Conservation (phyloP, 2,888 invertebrate genomes). For the Eupeodes luniger region DNA sequence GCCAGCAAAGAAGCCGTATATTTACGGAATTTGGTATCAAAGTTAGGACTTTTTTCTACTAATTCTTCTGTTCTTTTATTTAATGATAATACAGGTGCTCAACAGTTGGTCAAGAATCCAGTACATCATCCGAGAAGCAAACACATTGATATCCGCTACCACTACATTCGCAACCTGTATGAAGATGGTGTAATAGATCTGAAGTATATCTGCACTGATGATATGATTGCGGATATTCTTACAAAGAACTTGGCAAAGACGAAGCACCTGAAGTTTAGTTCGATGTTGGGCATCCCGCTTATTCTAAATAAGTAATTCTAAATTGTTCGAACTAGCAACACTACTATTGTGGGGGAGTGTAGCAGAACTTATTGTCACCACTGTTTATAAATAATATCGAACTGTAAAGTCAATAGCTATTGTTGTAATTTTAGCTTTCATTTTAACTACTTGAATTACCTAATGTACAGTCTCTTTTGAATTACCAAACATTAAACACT, state of each 20-base stretch:
- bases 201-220: no score
- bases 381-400: no score
- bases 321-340: not conserved
- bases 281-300: slow-evolving; percentile 10
- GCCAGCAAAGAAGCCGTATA: slow-evolving; percentile 52
- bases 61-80: slow-evolving; percentile 15
- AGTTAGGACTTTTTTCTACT: slow-evolving; percentile 25
- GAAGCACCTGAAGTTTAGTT: slow-evolving; percentile 5
- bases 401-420: no score
- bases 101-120: slow-evolving; percentile 45
- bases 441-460: not conserved
- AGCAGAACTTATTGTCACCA: no score
- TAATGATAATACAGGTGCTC: slow-evolving; percentile 41
- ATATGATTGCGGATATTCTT: slow-evolving; percentile 49
- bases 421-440: no score
- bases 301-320: not conserved
- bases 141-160: slow-evolving; percentile 48
- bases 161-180: slow-evolving; percentile 42
- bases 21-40: slow-evolving; percentile 30
- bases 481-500: slow-evolving; percentile 15
- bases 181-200: no score
- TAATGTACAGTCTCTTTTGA: not conserved
- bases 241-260: slow-evolving; percentile 36
- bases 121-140: no score
- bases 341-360: slow-evolving; percentile 19